Base-by-base conservation (phyloP, 1,140 invertebrate species). In the Plutomurus gul region DNA sequence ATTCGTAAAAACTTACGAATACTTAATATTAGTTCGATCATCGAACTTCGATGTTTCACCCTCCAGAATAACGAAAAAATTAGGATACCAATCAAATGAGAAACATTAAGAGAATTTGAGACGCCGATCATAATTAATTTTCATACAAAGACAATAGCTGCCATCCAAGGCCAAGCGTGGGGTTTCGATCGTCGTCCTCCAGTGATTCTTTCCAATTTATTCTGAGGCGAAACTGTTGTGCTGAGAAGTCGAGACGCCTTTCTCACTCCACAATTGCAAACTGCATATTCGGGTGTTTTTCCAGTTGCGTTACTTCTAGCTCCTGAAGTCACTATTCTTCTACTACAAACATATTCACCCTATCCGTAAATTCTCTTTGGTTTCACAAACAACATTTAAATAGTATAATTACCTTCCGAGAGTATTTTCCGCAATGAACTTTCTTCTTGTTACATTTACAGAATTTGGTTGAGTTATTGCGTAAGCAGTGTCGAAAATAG, bases 91-190 rank as follows among this genome's bases (percentile, higher is more conserved):
- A n/a, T n/a, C n/a, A n/a, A n/a, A n/a, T n/a, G n/a, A n/a, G n/a
- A n/a, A n/a, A n/a, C n/a, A n/a, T n/a, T n/a, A n/a, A n/a, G n/a
- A n/a, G n/a, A n/a, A n/a, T n/a, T n/a, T n/a, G n/a, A n/a, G n/a
- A n/a, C n/a, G n/a, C n/a, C n/a, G n/a, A n/a, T n/a, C n/a, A n/a
- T n/a, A n/a, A n/a, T n/a, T n/a, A n/a, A n/a, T 56, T 56, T 22
- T 10, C 33, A 13, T 75, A 75, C 73, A 27, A 47, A 75, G 7
- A 75, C 73, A n/a, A 75, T 36, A 5, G 73, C 73, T 16, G 40
- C 73, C 73, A 75, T 75, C 73, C 73, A 75, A 0, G 73, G 73
- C 73, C 73, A 75, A 5, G 40, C 46, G 8, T 75, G 36, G 30
- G 47, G 36, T 2, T 10, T 33, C 16, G 73, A 47, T 16, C 47